phyloP scores from a whole-genome alignment of 2,113 vertebrate species.

The Gasterosteus aculeatus region DNA sequence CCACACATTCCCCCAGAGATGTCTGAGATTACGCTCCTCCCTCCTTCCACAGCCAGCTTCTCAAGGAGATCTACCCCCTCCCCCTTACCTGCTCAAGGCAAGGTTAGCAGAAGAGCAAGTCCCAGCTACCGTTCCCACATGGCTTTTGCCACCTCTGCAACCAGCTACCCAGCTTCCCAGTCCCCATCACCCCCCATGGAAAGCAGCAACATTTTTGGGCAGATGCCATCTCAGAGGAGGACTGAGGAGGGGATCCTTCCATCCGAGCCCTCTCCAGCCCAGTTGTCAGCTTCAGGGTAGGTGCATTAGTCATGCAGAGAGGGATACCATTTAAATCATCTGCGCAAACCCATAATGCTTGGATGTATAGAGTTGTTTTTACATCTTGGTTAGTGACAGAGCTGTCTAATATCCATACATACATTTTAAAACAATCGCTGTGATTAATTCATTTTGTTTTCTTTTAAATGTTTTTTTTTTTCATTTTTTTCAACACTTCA shows the following conservation, averaged over 20 bases:
- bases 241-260: constrained; percentile 92
- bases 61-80: constrained; percentile 94
- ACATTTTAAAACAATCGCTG: constrained; percentile 37
- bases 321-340: constrained; percentile 70
- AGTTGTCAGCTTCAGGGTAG: constrained; percentile 97
- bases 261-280: constrained; percentile 91
- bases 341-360: constrained; percentile 71
- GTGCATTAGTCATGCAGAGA: constrained; percentile 79
- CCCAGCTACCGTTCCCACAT: constrained; percentile 85
- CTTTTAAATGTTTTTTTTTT: neutral
- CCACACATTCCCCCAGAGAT: constrained; percentile 86
- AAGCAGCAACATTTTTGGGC: constrained; percentile 91
- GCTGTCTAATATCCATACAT: constrained; percentile 39
- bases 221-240: constrained; percentile 90
- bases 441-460: constrained; percentile 37
- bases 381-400: constrained; percentile 56
- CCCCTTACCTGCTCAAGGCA: constrained; percentile 92
- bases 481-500: constrained; percentile 6
- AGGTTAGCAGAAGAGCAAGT: constrained; percentile 87
- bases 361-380: constrained; percentile 64
- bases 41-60: constrained; percentile 92
- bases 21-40: constrained; percentile 96
- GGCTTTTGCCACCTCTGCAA: constrained; percentile 90
- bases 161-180: constrained; percentile 88
- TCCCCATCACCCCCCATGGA: constrained; percentile 87